A percentile compares a stretch with the other conserved stretches of the same genome.
Conservation (phyloP, 2,113 vertebrate species). For the Datnioides undecimradiatus region DNA sequence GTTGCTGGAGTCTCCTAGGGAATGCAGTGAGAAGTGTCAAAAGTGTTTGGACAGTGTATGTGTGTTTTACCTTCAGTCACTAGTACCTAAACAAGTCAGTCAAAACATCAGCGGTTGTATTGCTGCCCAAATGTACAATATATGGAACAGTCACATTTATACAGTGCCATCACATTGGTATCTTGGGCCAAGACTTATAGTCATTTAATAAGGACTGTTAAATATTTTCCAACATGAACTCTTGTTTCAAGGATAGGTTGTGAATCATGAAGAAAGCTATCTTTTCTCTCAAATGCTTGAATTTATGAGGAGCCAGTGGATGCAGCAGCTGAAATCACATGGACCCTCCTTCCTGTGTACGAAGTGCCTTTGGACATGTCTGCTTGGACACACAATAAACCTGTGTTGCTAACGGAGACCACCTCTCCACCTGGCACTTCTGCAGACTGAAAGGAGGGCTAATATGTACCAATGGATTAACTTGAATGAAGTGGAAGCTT, state of each 20-base stretch:
- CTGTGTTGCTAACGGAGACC: constrained; percentile 17
- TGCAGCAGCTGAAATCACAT: constrained; percentile 39
- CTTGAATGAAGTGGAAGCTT: constrained; percentile 27
- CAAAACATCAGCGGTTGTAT: background rate
- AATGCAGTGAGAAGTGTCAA: background rate
- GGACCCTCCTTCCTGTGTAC: constrained; percentile 59
- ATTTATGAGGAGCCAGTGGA: constrained; percentile 43
- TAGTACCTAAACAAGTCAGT: background rate
- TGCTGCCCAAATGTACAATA: constrained; percentile 4
- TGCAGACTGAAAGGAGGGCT: constrained; percentile 46
- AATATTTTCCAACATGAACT: constrained; percentile 21
- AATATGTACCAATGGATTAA: constrained; percentile 48
- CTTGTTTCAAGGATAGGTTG: constrained; percentile 7
- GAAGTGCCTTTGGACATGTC: constrained; percentile 75
- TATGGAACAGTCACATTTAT: background rate
- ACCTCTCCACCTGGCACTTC: constrained; percentile 6
- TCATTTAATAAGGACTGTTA: constrained; percentile 16
- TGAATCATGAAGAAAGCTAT: constrained; percentile 46
- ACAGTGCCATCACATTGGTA: background rate
- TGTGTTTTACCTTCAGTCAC: constrained; percentile 13
- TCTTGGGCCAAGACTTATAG: background rate
- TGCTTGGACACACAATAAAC: constrained; percentile 43
- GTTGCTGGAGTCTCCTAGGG: background rate
- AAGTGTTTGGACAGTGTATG: background rate
- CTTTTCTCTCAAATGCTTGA: constrained; percentile 64